Percentiles rank a stretch among this genome's conserved stretches.
phyloP scores from a whole-genome alignment of 2,113 vertebrate genomes.

The Brachypteracias leptosomus region DNA sequence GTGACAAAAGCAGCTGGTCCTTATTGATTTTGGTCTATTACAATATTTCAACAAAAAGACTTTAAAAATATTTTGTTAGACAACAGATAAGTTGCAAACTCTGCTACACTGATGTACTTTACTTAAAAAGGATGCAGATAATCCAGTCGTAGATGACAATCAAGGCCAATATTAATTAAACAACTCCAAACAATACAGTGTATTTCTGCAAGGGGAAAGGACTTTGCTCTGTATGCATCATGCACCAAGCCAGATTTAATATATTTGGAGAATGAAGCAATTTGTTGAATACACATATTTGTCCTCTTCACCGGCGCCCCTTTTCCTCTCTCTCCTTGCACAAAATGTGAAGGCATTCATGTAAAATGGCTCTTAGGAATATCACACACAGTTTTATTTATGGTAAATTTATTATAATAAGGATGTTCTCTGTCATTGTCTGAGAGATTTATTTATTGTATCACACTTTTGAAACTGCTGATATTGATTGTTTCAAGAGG shows the following conservation, averaged over 20 bases:
- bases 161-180: conserved; percentile 9
- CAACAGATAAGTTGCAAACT: background rate
- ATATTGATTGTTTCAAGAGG: conserved; percentile 66
- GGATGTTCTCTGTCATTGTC: conserved; percentile 69
- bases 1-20: background rate
- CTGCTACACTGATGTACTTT: background rate
- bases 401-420: conserved; percentile 74
- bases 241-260: background rate
- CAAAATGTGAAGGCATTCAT: conserved; percentile 31
- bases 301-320: background rate
- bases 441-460: conserved; percentile 73
- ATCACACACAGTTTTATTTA: conserved; percentile 65
- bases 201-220: background rate
- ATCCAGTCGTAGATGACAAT: background rate
- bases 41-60: background rate
- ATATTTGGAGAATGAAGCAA: conserved; percentile 7
- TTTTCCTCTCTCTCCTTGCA: background rate
- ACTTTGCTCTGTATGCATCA: background rate
- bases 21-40: background rate
- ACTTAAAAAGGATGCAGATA: background rate
- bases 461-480: conserved; percentile 62
- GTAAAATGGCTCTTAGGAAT: conserved; percentile 58
- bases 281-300: conserved; percentile 11
- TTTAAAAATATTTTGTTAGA: background rate
- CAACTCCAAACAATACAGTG: background rate